phyloP scores from a whole-genome alignment of 92 coral and sea anemone species.

The Epizoanthus stellaris region DNA sequence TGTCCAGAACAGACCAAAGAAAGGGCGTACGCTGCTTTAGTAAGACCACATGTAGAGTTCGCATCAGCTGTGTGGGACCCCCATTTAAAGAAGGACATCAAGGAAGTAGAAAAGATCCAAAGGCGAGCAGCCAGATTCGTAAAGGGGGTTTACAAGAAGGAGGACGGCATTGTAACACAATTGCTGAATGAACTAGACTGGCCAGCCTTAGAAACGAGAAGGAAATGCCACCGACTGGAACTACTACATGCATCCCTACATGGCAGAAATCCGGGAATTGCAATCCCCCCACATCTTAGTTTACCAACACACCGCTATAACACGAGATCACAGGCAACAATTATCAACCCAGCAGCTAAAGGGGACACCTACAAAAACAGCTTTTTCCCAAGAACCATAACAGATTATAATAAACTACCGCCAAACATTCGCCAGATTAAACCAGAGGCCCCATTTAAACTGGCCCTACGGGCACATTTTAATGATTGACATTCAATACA shows the following conservation, averaged over 20 bases:
- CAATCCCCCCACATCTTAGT: slow-evolving; percentile 14
- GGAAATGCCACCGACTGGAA: slow-evolving; percentile 2
- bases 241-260: background rate
- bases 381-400: slow-evolving; percentile 51
- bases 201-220: background rate
- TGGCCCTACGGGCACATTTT: slow-evolving; percentile 47
- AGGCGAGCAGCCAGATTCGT: slow-evolving; percentile 8
- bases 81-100: slow-evolving; percentile 3
- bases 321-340: slow-evolving; percentile 3
- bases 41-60: slow-evolving; percentile 12
- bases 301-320: slow-evolving; percentile 2
- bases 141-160: background rate
- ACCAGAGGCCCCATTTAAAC: slow-evolving; percentile 45
- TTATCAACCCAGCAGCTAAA: slow-evolving; percentile 1
- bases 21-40: slow-evolving; percentile 3
- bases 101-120: background rate
- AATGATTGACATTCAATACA: slow-evolving; percentile 47
- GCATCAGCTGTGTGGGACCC: slow-evolving; percentile 23
- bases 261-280: background rate
- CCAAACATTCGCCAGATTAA: slow-evolving; percentile 44
- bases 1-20: slow-evolving; percentile 9
- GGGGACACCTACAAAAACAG: slow-evolving; percentile 37
- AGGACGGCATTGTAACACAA: slow-evolving; percentile 8
- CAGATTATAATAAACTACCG: slow-evolving; percentile 40
- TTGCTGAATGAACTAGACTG: background rate